Conservation (phyloP, 2,888 invertebrate genomes). For the Diplazon laetatorius region DNA sequence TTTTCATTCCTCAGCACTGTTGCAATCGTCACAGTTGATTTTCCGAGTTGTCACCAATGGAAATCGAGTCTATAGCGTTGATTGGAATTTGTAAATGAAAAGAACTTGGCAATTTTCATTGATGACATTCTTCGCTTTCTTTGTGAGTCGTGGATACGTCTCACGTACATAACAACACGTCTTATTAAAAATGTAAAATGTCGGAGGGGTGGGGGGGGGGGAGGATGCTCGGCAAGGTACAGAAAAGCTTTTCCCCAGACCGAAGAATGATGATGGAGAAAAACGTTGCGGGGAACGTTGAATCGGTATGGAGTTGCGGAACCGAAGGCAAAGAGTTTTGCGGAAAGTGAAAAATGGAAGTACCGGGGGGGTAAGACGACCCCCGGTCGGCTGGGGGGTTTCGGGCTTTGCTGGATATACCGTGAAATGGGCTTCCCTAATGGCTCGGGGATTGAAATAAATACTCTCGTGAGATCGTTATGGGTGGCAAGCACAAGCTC, state of each 20-base stretch:
- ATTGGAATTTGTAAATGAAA: neutral
- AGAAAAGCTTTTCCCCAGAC: too few relatives aligned
- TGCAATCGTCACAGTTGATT: too few relatives aligned
- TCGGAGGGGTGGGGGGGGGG: too few relatives aligned
- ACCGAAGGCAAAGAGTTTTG: slow-evolving; percentile 42
- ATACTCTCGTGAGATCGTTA: slow-evolving; percentile 69
- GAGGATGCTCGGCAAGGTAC: too few relatives aligned
- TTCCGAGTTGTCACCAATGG: neutral
- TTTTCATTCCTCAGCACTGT: neutral
- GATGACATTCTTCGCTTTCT: slow-evolving; percentile 45
- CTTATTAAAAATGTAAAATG: neutral
- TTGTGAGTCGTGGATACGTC: slow-evolving; percentile 47
- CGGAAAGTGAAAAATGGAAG: slow-evolving; percentile 10
- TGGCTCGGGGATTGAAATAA: slow-evolving; percentile 71
- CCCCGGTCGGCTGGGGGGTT: slow-evolving; percentile 59
- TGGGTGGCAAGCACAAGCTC: slow-evolving; percentile 56
- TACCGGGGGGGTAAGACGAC: slow-evolving; percentile 30
- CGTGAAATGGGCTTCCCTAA: slow-evolving; percentile 70
- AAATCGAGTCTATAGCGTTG: neutral
- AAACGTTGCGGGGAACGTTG: neutral
- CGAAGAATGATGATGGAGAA: neutral
- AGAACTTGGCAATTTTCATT: slow-evolving; percentile 37
- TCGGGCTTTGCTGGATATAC: slow-evolving; percentile 62
- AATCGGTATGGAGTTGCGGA: slow-evolving; percentile 8
- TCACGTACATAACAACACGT: slow-evolving; percentile 35